Percentiles rank a stretch among this genome's conserved stretches.
Evolutionary conservation across 2,888 invertebrate genomes (phyloP).

Genomic region (Caprella mutica): DNA sequence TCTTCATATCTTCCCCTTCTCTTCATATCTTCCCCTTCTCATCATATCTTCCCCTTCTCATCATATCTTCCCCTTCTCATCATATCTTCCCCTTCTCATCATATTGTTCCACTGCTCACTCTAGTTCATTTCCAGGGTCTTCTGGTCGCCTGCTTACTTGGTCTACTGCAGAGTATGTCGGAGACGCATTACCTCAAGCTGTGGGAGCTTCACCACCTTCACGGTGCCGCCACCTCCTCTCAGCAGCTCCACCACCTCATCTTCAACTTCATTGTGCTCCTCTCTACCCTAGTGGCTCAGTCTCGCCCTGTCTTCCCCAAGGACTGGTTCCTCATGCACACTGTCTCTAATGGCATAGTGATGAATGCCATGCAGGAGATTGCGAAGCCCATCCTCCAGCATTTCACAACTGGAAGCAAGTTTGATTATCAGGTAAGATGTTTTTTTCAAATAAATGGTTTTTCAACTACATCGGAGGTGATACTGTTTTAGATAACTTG

Average conservation of each 20-base stretch:
- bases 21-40: too few relatives aligned
- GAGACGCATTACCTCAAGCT: conserved; percentile 76
- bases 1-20: too few relatives aligned
- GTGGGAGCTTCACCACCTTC: conserved; percentile 45
- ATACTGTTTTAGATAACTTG: too few relatives aligned
- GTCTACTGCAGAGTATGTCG: conserved; percentile 70
- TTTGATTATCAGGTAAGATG: conserved; percentile 60
- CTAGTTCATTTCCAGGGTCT: too few relatives aligned
- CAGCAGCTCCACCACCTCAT: conserved; percentile 77
- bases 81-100: too few relatives aligned
- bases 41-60: too few relatives aligned
- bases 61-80: too few relatives aligned
- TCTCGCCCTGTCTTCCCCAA: conserved; percentile 69
- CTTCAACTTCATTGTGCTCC: conserved; percentile 65
- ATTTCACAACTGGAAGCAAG: conserved; percentile 58
- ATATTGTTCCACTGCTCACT: too few relatives aligned
- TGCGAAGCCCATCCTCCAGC: conserved; percentile 64
- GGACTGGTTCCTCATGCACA: conserved; percentile 82
- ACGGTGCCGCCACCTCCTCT: conserved; percentile 51
- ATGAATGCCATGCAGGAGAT: conserved; percentile 74
- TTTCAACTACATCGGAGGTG: too few relatives aligned
- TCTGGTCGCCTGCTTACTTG: conserved; percentile 74
- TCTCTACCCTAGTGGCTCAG: conserved; percentile 64
- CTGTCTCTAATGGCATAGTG: conserved; percentile 75
- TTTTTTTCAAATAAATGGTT: neutral